phyloP scores from a whole-genome alignment of 2,113 vertebrate genomes.

The Thamnaconus septentrionalis region DNA sequence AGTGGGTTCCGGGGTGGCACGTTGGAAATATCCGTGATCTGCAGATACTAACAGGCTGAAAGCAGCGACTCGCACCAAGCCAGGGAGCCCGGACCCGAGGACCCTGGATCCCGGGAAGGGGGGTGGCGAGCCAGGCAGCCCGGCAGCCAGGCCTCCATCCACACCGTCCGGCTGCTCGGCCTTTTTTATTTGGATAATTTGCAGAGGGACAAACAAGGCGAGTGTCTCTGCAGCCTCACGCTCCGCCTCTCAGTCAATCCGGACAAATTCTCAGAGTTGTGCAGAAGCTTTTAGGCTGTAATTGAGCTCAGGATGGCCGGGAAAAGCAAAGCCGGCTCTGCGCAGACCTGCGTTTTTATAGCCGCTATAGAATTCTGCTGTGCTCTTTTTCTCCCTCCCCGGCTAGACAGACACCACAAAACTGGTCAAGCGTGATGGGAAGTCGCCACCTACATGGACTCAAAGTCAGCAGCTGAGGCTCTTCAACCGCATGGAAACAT shows the following conservation, averaged over 20 bases:
- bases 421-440: conserved; percentile 75
- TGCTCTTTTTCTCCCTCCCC: conserved; percentile 75
- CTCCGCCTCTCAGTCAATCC: conserved; percentile 89
- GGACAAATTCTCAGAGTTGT: conserved; percentile 93
- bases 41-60: conserved; percentile 30
- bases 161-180: conserved; percentile 15
- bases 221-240: conserved; percentile 79
- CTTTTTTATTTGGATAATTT: conserved; percentile 77
- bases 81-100: background rate
- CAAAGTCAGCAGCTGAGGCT: conserved; percentile 62
- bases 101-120: too few species aligned
- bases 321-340: conserved; percentile 85
- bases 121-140: too few species aligned
- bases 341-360: conserved; percentile 91
- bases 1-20: conserved; percentile 7
- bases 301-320: conserved; percentile 88
- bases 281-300: conserved; percentile 89
- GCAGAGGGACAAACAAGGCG: conserved; percentile 80
- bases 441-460: conserved; percentile 80
- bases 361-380: conserved; percentile 90
- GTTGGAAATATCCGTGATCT: conserved; percentile 43
- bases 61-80: conserved; percentile 21
- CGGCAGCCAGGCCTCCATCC: background rate
- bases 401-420: conserved; percentile 83
- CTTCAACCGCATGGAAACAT: conserved; percentile 31